Percentiles rank a stretch among this genome's conserved stretches.
Evolutionary conservation across 2,113 vertebrate species (phyloP).

Genomic region (Cyprinodon variegatus): DNA sequence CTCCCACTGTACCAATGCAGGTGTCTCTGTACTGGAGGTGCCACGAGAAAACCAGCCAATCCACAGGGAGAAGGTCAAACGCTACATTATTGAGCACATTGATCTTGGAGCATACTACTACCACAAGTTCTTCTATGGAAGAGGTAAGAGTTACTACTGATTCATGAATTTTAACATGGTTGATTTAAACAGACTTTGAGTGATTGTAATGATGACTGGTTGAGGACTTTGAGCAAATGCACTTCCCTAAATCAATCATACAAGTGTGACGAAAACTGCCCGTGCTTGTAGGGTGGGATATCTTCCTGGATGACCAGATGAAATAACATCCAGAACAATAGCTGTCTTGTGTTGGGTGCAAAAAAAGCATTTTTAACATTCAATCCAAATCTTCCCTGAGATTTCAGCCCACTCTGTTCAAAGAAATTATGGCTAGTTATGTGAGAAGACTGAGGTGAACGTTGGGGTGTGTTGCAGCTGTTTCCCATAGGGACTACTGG

Average conservation of each 20-base stretch:
- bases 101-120: conserved; percentile 98
- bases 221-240: conserved; percentile 8
- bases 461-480: conserved; percentile 71
- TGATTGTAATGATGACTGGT: not conserved
- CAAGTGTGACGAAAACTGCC: not conserved
- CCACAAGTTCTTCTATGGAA: conserved; percentile 95
- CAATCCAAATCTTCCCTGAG: conserved; percentile 59
- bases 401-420: conserved; percentile 60
- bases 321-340: conserved; percentile 67
- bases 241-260: conserved; percentile 24
- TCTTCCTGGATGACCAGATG: conserved; percentile 56
- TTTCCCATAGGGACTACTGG: conserved; percentile 47
- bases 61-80: conserved; percentile 96
- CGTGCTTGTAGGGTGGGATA: conserved; percentile 28
- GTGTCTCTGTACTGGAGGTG: conserved; percentile 95
- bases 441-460: conserved; percentile 69
- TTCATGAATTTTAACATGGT: not conserved
- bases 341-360: conserved; percentile 52
- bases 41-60: conserved; percentile 93
- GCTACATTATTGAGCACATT: conserved; percentile 97
- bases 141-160: conserved; percentile 83
- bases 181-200: not conserved
- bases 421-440: conserved; percentile 72
- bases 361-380: not conserved
- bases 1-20: conserved; percentile 97